A percentile compares a stretch with the other conserved stretches of the same genome.
These are phyloP conservation scores for Hypomesus transpacificus DNA, from an alignment of 2,113 vertebrate genomes.

Conservation along the genomic window DNA sequence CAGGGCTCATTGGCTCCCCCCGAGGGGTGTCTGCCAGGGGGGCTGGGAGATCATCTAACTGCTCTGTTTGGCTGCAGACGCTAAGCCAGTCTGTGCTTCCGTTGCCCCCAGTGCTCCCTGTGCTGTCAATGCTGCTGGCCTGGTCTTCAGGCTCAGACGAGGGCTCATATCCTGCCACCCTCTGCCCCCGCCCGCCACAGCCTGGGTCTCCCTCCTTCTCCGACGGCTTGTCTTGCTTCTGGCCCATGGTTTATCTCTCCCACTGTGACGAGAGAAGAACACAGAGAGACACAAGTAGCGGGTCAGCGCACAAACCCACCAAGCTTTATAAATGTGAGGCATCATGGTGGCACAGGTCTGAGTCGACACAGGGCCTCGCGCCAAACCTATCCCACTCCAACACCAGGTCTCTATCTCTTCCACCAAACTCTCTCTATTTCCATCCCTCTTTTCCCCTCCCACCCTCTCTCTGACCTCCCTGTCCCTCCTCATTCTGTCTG, in stretches of 20 bases:
- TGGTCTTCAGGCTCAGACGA: slow-evolving; percentile 62
- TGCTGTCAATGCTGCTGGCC: slow-evolving; percentile 61
- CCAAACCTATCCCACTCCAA: slow-evolving; percentile 23
- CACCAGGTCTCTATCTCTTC: slow-evolving; percentile 25
- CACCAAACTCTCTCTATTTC: slow-evolving; percentile 17
- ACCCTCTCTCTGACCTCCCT: slow-evolving; percentile 10
- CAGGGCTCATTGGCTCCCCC: slow-evolving; percentile 53
- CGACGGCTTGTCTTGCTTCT: slow-evolving; percentile 64
- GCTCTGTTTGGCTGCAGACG: slow-evolving; percentile 24
- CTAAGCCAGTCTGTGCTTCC: slow-evolving; percentile 54
- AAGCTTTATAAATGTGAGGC: slow-evolving; percentile 24
- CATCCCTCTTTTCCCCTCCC: slow-evolving; percentile 2
- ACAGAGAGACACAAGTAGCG: slow-evolving; percentile 29
- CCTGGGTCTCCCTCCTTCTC: slow-evolving; percentile 50
- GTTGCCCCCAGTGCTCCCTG: slow-evolving; percentile 55
- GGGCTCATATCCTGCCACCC: slow-evolving; percentile 56
- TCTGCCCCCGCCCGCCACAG: slow-evolving; percentile 65
- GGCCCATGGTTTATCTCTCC: slow-evolving; percentile 58
- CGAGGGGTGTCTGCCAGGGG: slow-evolving; percentile 46
- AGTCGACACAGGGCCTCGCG: slow-evolving; percentile 29
- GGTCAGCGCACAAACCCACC: slow-evolving; percentile 16
- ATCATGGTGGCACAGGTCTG: slow-evolving; percentile 18
- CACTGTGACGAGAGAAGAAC: slow-evolving; percentile 24
- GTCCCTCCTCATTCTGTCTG: slow-evolving; percentile 57
- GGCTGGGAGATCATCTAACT: slow-evolving; percentile 26